These are phyloP conservation scores for Scytalopus superciliaris DNA, from an alignment of 2,113 vertebrate genomes.

Conservation along the genomic window DNA sequence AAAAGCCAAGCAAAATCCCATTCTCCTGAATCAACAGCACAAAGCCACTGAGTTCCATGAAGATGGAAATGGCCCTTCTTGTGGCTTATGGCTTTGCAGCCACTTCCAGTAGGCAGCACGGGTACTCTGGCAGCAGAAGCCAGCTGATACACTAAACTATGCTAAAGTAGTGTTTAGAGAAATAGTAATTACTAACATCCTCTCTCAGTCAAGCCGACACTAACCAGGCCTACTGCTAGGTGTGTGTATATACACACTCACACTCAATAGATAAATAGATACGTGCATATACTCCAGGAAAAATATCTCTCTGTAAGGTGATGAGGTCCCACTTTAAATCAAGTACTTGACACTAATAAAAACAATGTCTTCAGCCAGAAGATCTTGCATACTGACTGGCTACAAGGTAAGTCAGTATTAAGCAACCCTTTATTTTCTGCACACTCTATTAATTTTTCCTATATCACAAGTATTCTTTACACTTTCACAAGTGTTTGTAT, in stretches of 20 bases:
- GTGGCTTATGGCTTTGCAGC: not conserved
- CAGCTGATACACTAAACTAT: constrained; percentile 39
- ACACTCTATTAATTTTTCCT: not conserved
- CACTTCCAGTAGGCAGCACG: constrained; percentile 32
- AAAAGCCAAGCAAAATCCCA: not conserved
- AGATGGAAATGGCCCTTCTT: not conserved
- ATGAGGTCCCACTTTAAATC: constrained; percentile 48
- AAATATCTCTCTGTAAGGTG: constrained; percentile 45
- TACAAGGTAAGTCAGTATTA: not conserved
- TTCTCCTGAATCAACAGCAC: not conserved
- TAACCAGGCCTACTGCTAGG: constrained; percentile 61
- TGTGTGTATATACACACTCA: constrained; percentile 56
- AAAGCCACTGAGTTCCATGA: not conserved
- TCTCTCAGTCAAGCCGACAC: constrained; percentile 52
- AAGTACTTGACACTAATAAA: constrained; percentile 61
- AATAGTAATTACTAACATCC: constrained; percentile 66
- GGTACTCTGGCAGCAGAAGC: constrained; percentile 53
- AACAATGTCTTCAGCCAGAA: constrained; percentile 1
- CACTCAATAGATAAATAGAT: constrained; percentile 62
- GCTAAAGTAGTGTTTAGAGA: constrained; percentile 65
- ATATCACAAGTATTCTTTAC: not conserved
- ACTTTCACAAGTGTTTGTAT: not conserved
- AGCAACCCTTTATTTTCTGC: not conserved
- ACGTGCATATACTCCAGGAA: not conserved
- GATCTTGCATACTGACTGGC: not conserved